A percentile compares a stretch with the other conserved stretches of the same genome.
Evolutionary conservation across 1,140 invertebrate genomes (phyloP).

Genomic region (Ctenoplectra terminalis): DNA sequence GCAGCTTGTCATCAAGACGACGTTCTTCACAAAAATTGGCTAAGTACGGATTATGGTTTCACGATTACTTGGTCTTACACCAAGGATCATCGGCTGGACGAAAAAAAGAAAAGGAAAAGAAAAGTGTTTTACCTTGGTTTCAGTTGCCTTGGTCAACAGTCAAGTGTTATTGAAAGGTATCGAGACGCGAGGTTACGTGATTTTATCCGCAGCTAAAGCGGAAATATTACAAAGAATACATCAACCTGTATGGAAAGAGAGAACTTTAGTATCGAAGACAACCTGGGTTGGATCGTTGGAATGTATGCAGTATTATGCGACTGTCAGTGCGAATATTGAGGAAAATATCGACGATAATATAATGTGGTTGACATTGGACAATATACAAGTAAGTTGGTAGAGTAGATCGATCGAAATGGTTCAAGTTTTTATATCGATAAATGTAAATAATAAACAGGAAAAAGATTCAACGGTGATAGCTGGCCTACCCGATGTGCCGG

Average conservation of each 20-base stretch:
- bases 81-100: no score
- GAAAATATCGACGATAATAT: slow-evolving; percentile 93
- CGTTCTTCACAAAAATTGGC: slow-evolving; percentile 95
- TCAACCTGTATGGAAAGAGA: slow-evolving; percentile 94
- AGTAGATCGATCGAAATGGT: background rate
- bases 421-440: background rate
- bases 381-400: slow-evolving; percentile 86
- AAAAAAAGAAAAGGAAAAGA: background rate
- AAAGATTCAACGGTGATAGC: slow-evolving; percentile 90
- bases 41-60: no score
- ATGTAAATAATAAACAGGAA: slow-evolving; percentile 82
- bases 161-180: slow-evolving; percentile 98
- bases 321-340: slow-evolving; percentile 92
- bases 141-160: slow-evolving; percentile 97
- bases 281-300: slow-evolving; percentile 97
- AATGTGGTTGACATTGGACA: slow-evolving; percentile 97
- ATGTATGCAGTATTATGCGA: slow-evolving; percentile 99
- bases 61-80: no score
- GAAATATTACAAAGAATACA: slow-evolving; percentile 96
- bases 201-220: slow-evolving; percentile 97
- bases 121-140: slow-evolving; percentile 66
- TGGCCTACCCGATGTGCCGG: slow-evolving; percentile 91
- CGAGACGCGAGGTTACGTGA: slow-evolving; percentile 98
- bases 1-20: slow-evolving; percentile 94
- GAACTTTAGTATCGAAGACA: slow-evolving; percentile 95